Evolutionary conservation across 1,140 invertebrate genomes (phyloP).

Genomic region (Meteorus sp.): DNA sequence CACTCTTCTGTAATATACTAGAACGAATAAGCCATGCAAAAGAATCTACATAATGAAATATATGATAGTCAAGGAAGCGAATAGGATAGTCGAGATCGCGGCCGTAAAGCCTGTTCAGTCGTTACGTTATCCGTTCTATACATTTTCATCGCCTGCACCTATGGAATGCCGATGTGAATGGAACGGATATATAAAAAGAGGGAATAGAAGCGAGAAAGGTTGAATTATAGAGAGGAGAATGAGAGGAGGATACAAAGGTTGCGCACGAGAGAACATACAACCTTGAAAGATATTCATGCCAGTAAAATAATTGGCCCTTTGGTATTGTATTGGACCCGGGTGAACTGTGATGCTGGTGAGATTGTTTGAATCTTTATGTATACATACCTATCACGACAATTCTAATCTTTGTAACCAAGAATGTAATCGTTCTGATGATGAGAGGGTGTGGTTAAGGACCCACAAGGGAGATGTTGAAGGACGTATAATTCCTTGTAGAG

Average conservation of each 20-base stretch:
- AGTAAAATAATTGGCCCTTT: slow-evolving; percentile 15
- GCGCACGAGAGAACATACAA: slow-evolving; percentile 10
- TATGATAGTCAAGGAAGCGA: neutral
- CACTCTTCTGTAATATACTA: too few species aligned
- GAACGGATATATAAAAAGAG: neutral
- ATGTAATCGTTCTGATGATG: too few species aligned
- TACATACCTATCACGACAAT: slow-evolving; percentile 5
- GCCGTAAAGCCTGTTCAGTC: neutral
- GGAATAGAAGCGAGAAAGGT: neutral
- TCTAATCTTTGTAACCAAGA: neutral
- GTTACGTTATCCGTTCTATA: neutral
- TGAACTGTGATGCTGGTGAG: too few species aligned
- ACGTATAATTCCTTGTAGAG: slow-evolving; percentile 10
- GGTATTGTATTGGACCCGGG: too few species aligned
- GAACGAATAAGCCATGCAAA: too few species aligned
- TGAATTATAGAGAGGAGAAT: too few species aligned
- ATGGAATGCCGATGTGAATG: slow-evolving; percentile 11
- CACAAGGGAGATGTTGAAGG: neutral
- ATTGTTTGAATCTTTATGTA: too few species aligned
- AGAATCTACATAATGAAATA: too few species aligned
- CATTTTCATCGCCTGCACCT: neutral
- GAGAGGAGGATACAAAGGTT: slow-evolving; percentile 3
- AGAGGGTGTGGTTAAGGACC: neutral
- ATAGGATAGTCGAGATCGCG: neutral
- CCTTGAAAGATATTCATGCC: slow-evolving; percentile 13